Evolutionary conservation across 2,113 vertebrate species (phyloP), one percentile per base, ranked within the genome.

Genomic region (Aspidoscelis tigris): DNA sequence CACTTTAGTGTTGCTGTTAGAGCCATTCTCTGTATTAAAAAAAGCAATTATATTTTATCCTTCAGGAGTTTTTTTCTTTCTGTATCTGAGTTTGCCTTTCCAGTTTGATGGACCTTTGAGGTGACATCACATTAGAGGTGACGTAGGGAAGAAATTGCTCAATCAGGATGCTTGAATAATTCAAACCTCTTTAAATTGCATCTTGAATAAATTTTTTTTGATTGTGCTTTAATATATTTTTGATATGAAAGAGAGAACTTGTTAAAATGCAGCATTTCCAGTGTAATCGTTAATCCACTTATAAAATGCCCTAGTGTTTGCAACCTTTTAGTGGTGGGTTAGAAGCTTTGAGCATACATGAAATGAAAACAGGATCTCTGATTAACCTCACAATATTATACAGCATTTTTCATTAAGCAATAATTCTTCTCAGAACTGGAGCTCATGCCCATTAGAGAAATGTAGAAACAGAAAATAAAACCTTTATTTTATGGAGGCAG

Each of bases 341-440:
- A 78, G 79, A 69, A 80, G 83, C 50, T 88, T 84, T 84, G 84
- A 58, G 87, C 78, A 89, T 81, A 65, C 71, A 71, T 89, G 88
- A 93, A 88, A 92, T 88, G 71, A 93, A 94, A 93, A 20, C 24
- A 41, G 24, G 9, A 2, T 92, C 81, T 86, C 80, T 92, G 91
- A 88, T 92, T 84, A 92, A 93, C 88, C 93, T 94, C 82, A 90
- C 91, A 95, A 79, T 94, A 94, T 65, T 86, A 93, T 86, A 85
- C 89, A 95, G 91, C 90, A 75, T 80, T 88, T 91, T 91, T 95
- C 43, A 83, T 93, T 71, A 78, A 91, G 53, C 88, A 89, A 94
- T 91, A 86, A 92, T 93, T 90, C 84, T 93, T 16, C 88, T 88
- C 85, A 91, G 73, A 88, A 80, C 87, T 88, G 47, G 75, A 77